Evolutionary conservation across 1,140 invertebrate species (phyloP).

Genomic region (Neodiprion virginianus): DNA sequence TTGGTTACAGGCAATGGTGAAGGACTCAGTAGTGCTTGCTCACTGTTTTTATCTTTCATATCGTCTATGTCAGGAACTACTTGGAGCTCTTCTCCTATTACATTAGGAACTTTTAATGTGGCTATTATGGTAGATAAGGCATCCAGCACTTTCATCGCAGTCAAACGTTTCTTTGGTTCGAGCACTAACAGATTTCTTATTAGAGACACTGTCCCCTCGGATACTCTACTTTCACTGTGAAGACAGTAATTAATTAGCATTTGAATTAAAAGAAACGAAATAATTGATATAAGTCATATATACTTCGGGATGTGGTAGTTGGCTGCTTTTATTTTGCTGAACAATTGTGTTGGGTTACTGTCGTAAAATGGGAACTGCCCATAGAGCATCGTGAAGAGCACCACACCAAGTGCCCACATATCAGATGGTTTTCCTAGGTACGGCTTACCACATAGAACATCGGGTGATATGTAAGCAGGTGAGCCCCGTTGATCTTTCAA

Average conservation of each 20-base stretch:
- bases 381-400: conserved; percentile 85
- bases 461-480: conserved; percentile 86
- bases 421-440: conserved; percentile 83
- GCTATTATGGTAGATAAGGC: conserved; percentile 60
- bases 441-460: conserved; percentile 79
- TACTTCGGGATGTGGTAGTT: conserved; percentile 73
- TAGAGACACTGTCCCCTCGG: conserved; percentile 63
- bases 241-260: conserved; percentile 19
- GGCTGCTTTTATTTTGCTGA: conserved; percentile 77
- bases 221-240: conserved; percentile 66
- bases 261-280: conserved; percentile 7
- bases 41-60: conserved; percentile 36
- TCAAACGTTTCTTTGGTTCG: conserved; percentile 65
- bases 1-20: conserved; percentile 21
- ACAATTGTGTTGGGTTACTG: conserved; percentile 78
- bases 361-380: conserved; percentile 90
- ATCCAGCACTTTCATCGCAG: conserved; percentile 68
- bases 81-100: conserved; percentile 48
- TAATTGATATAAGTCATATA: conserved; percentile 35
- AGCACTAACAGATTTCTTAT: conserved; percentile 67
- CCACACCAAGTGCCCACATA: conserved; percentile 87
- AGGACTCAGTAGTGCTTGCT: background rate
- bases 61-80: conserved; percentile 54
- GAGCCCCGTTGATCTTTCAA: conserved; percentile 83
- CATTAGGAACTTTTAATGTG: conserved; percentile 52